These are phyloP conservation scores for Galerucella pusilla DNA, from an alignment of 2,888 invertebrate genomes.

Conservation along the genomic window DNA sequence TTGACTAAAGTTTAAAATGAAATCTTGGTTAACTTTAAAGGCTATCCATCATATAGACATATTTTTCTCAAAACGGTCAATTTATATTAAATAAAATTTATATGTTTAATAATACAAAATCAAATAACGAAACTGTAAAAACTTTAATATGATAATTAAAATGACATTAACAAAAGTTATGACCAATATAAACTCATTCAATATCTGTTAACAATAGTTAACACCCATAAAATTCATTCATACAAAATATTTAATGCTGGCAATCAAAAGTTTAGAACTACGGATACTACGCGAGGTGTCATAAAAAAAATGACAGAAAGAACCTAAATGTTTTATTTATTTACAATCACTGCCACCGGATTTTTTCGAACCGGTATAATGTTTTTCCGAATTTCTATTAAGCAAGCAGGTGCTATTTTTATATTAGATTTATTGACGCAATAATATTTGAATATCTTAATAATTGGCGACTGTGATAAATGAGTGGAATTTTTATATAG, in stretches of 20 bases:
- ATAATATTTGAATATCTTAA: constrained; percentile 30
- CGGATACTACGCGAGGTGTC: constrained; percentile 4
- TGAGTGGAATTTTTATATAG: background rate
- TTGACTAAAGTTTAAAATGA: no score
- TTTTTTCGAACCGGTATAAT: background rate
- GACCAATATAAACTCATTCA: constrained; percentile 40
- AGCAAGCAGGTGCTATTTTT: background rate
- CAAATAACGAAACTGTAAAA: constrained; percentile 38
- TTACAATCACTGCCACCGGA: constrained; percentile 21
- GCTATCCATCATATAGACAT: background rate
- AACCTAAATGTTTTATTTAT: constrained; percentile 20
- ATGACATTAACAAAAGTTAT: constrained; percentile 41
- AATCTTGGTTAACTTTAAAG: no score
- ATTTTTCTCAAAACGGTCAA: background rate
- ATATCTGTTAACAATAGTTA: constrained; percentile 44
- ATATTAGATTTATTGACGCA: constrained; percentile 13
- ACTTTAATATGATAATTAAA: constrained; percentile 43
- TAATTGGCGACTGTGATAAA: constrained; percentile 14
- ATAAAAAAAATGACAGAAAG: constrained; percentile 15
- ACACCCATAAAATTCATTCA: constrained; percentile 34
- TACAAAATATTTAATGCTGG: constrained; percentile 31
- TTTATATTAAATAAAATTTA: constrained; percentile 15
- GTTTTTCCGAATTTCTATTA: constrained; percentile 8
- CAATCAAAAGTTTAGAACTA: constrained; percentile 28
- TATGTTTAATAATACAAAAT: constrained; percentile 19